These are phyloP conservation scores for Crypturellus tataupa DNA, from an alignment of 2,797 vertebrate species.

Conservation along the genomic window DNA sequence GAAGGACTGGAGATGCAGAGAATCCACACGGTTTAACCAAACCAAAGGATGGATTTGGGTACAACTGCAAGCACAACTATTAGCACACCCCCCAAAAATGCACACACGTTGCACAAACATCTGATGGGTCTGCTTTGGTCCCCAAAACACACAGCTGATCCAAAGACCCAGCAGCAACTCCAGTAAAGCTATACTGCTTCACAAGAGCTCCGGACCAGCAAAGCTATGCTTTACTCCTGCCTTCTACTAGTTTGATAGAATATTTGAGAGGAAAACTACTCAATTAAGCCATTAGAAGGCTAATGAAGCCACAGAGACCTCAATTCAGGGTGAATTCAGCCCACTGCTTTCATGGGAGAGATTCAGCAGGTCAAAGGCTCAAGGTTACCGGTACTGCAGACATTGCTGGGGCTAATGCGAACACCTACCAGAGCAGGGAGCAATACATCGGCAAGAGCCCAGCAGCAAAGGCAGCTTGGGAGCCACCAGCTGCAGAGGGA, in stretches of 20 bases:
- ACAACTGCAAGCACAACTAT: background rate
- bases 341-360: background rate
- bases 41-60: background rate
- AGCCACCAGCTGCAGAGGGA: background rate
- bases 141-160: background rate
- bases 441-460: background rate
- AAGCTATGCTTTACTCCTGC: background rate
- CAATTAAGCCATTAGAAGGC: background rate
- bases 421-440: background rate
- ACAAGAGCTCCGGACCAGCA: background rate
- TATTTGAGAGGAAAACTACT: no score
- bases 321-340: background rate
- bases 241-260: background rate
- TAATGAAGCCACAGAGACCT: rapidly evolving
- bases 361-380: background rate
- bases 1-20: background rate
- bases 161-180: background rate
- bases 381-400: conserved; percentile 1
- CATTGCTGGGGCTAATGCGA: background rate
- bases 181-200: background rate
- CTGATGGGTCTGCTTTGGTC: background rate
- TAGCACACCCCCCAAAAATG: background rate
- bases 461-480: background rate
- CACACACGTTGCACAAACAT: background rate
- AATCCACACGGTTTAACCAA: background rate